Conservation (phyloP, 1,140 invertebrate genomes). For the Ostrea edulis region DNA sequence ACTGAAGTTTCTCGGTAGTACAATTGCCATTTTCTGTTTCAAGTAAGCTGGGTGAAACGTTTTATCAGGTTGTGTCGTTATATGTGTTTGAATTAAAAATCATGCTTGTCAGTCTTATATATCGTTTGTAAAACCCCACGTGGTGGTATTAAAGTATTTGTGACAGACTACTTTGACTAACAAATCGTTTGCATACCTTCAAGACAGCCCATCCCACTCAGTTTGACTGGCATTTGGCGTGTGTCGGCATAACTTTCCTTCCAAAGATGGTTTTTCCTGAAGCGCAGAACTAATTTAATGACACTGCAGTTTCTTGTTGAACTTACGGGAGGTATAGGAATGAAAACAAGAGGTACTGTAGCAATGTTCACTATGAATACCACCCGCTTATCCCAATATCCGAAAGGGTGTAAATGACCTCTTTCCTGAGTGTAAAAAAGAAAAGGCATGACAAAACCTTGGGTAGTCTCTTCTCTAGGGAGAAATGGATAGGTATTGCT, state of each 20-base stretch:
- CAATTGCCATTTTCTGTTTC: not conserved
- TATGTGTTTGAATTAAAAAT: slow-evolving; percentile 4
- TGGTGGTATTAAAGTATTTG: slow-evolving; percentile 15
- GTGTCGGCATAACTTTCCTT: slow-evolving; percentile 30
- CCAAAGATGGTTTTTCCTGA: not conserved
- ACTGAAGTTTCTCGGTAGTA: slow-evolving; percentile 31
- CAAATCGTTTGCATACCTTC: slow-evolving; percentile 24
- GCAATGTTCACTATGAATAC: too few species aligned
- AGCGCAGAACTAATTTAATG: not conserved
- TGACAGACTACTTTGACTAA: slow-evolving; percentile 10
- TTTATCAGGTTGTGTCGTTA: not conserved
- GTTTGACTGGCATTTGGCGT: slow-evolving; percentile 24
- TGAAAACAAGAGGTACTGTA: too few species aligned
- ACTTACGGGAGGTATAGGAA: not conserved
- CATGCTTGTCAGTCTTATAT: slow-evolving; percentile 9
- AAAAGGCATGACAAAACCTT: too few species aligned
- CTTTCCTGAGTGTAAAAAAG: too few species aligned
- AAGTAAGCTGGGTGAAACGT: not conserved
- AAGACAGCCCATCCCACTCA: not conserved
- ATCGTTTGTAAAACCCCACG: slow-evolving; percentile 19
- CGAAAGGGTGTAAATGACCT: too few species aligned
- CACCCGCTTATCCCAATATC: too few species aligned
- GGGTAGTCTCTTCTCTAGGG: too few species aligned
- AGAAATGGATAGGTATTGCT: too few species aligned
- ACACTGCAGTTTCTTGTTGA: not conserved